Evolutionary conservation across 1,140 invertebrate genomes (phyloP), one percentile per base, ranked within the genome.

Genomic region (Heliconius congener): DNA sequence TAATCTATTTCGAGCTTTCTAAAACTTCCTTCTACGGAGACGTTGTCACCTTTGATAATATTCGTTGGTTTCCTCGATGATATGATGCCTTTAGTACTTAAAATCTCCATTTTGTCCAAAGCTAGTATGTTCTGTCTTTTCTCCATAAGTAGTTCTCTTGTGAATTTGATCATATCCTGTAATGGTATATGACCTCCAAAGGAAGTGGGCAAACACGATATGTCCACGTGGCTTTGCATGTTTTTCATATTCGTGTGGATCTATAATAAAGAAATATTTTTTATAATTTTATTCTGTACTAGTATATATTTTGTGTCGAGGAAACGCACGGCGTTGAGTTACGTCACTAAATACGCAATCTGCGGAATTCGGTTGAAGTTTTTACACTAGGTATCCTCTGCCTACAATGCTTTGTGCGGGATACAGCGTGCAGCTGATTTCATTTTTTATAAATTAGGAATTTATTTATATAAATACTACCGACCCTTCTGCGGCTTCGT

Each of bases 151-250:
- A 96, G 93, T 73, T 95, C 94, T 82, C 97, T 96, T 86, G 97
- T 97, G 82, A 91, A 95, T 90, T 96, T 95, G n/a, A 97, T 96
- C 97, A 98, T 98, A 71, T 97, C 96, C 2, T 96, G 93, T 77
- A 97, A 92, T 39, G 97, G 96, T 76, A 97, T 94, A 19, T 95
- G 94, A 0, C 97, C 98, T 3, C 97, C 97, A 87, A 97, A 97
- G 85, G 97, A 96, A 50, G 96, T 95, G 0, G 97, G 98, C 37
- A 98, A 90, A 81, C 97, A 97, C 71, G 95, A 95, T 1, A 95
- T 87, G 80, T 97, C 96, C 11, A 98, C 93, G 9, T 93, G 85
- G 81, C 96, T 95, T 74, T 96, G 95, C 42, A 98, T 86, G 8
- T 96, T 96, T n/a, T 96, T 94, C 9, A 96, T 83, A 76, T 93